phyloP scores from a whole-genome alignment of 2,797 vertebrate genomes.

The Tragopan temminckii region DNA sequence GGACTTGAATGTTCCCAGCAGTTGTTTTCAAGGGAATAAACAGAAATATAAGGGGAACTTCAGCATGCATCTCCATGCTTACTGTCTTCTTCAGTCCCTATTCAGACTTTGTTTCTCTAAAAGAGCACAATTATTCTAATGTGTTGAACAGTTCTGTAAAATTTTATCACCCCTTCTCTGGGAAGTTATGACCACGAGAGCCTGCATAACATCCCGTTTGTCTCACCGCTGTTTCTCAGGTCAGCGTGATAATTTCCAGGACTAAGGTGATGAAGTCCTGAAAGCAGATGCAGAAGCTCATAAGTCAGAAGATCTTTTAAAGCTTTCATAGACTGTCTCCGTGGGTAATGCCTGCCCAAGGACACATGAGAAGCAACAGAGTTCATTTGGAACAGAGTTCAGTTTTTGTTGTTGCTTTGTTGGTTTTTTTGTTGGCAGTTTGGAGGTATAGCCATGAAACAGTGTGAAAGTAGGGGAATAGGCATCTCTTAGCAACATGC shows the following conservation, averaged over 20 bases:
- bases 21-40: neutral
- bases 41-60: neutral
- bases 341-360: neutral
- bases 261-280: slow-evolving; percentile 19
- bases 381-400: neutral
- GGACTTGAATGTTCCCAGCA: neutral
- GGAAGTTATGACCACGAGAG: neutral
- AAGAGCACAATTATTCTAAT: neutral
- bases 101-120: neutral
- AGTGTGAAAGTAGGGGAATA: neutral
- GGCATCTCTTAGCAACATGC: accelerated
- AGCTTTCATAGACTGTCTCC: slow-evolving; percentile 22
- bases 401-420: neutral
- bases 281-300: neutral
- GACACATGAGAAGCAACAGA: neutral
- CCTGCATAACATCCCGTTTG: neutral
- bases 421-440: neutral
- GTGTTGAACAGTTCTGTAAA: slow-evolving; percentile 5
- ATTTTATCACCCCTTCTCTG: slow-evolving; percentile 4
- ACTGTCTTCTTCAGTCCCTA: neutral
- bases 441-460: neutral
- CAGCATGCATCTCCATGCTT: neutral
- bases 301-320: slow-evolving; percentile 32
- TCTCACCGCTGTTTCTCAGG: slow-evolving; percentile 49
- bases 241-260: slow-evolving; percentile 44